Evolutionary conservation across 2,888 invertebrate species (phyloP), one percentile per base, ranked within the genome.

Genomic region (Drosophila mettleri): DNA sequence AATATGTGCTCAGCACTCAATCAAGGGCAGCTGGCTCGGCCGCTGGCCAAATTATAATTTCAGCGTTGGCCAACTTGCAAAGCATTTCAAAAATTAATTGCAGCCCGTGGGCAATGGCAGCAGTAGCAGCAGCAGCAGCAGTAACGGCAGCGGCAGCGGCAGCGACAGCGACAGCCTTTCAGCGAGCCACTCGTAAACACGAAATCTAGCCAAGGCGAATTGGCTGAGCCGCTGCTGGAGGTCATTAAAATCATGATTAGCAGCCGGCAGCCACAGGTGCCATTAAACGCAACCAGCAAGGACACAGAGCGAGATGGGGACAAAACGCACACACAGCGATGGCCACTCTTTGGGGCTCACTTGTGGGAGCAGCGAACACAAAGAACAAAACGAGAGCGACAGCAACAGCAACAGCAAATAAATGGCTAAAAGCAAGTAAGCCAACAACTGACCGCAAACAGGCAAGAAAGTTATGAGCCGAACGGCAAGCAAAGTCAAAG

Each of bases 221-320:
- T 14, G 41, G 43, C 29, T 46, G 49, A 54, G 70, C 58, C 64
- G 38, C 36, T 33, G 60, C 58, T 57, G 59, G 72, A 68, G 81
- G 86, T 82, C 83, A 85, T 82, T 85, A 82, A 85, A 80, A 80
- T 82, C 80, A 76, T 80, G 83, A 80, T 80, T 82, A 86, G 80
- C 85, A 61, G 54, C 57, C 80, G 57, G 60, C 64, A 81, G 86
- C 86, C 69, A 81, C 81, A 81, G 84, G 84, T 86, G 84, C 80
- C 66, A 69, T 80, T 83, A 83, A 70, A 66, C 66, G 60, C 54
- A 68, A 51, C 65, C 57, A 53, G 29, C 55, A 34, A 5, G 48
- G 31, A 14, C 48, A 48, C 48, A 46, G 18, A 29, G 45, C 45
- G 27, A 2, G 3, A 27, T 10, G 27, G 45, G 27, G 27, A 45